phyloP scores from a whole-genome alignment of 2,797 vertebrate genomes.

The Momotus momota region DNA sequence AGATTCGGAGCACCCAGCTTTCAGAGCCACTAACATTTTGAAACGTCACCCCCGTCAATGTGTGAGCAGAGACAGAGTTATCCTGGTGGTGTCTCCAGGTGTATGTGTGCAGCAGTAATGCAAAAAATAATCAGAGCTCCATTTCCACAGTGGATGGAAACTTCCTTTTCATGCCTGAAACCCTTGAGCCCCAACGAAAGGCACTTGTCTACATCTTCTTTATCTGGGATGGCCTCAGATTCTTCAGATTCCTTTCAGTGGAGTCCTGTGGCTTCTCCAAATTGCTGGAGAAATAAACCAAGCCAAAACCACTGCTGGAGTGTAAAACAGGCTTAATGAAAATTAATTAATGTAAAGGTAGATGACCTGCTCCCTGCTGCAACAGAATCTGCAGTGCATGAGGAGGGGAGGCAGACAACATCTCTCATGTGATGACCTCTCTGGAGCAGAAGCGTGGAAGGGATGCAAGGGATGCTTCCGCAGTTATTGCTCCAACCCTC shows the following conservation, averaged over 20 bases:
- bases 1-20: background rate
- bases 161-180: background rate
- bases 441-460: background rate
- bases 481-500: background rate
- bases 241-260: background rate
- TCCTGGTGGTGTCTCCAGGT: background rate
- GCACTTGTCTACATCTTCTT: background rate
- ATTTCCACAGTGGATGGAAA: background rate
- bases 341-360: background rate
- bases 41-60: background rate
- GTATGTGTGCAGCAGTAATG: background rate
- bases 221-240: background rate
- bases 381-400: background rate
- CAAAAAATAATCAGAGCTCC: background rate
- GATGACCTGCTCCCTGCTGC: background rate
- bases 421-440: background rate
- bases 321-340: conserved; percentile 51
- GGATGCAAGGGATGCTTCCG: background rate
- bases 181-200: background rate
- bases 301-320: conserved; percentile 14
- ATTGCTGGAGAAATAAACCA: conserved; percentile 31
- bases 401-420: background rate
- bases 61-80: background rate
- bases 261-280: background rate
- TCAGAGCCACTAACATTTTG: background rate